Evolutionary conservation across 2,797 vertebrate genomes (phyloP), one percentile per base, ranked within the genome.

Genomic region (Centropyge bicolor): DNA sequence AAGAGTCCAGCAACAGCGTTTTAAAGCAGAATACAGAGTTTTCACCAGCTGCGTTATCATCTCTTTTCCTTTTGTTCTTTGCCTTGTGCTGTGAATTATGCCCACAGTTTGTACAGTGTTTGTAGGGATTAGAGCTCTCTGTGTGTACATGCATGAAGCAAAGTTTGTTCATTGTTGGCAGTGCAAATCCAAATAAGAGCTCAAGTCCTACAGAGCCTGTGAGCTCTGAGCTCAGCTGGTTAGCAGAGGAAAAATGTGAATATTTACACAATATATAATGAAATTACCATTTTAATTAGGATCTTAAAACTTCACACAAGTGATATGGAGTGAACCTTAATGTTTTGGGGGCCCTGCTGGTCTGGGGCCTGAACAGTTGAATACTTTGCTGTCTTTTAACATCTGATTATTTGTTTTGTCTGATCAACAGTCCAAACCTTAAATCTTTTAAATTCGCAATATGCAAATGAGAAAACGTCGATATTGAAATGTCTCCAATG

Each of bases 121-220:
- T 67, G 69, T 52, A 27, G 43, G 68, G 78, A 78, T 81, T 73
- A 80, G 17, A 16, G 67, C 24, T 36, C 19, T 78, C 19, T 72
- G 74, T 79, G 79, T 70, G 56, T 63, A 73, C 60, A 64, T 70
- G 69, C 59, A 54, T 57, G 36, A 56, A 65, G 24, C 59, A 31
- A 11, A 65, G 78, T 88, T 82, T 82, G 40, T 68, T 74, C 68
- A 59, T 24, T 65, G 63, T 78, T 69, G 77, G 66, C 52, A 69
- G 69, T 19, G 48, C 43, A 72, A 63, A 82, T 63, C 60, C 55
- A 57, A 69, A 72, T 45, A 74, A 70, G 38, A 14, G 36, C 9
- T 62, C 24, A 12, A 52, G 71, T 54, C 67, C 67, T 67, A 40
- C 19, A 78, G 81, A 49, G 56, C 22, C 64, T 35, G 22, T 1